Evolutionary conservation across 2,888 invertebrate genomes (phyloP).

Genomic region (Erebia aethiops): DNA sequence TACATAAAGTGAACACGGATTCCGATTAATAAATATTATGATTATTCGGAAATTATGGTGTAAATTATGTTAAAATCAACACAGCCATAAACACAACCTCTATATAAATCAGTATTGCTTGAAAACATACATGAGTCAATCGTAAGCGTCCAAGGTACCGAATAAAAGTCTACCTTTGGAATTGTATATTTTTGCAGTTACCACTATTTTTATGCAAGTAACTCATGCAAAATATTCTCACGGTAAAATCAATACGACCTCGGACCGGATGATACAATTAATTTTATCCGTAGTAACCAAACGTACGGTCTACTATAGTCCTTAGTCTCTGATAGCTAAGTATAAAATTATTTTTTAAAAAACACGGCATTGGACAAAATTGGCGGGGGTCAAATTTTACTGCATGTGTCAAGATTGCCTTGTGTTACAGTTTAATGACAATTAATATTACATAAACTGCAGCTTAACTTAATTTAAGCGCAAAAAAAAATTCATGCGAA

Average conservation of each 20-base stretch:
- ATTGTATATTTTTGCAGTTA: not conserved
- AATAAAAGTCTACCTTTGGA: not conserved
- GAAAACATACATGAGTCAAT: not conserved
- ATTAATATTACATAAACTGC: constrained; percentile 9
- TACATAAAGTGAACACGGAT: not conserved
- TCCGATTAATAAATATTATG: not conserved
- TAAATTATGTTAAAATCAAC: not conserved
- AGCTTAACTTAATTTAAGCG: constrained; percentile 1
- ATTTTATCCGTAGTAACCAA: too few relatives aligned
- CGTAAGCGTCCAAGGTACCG: constrained; percentile 2
- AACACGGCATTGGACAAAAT: constrained; percentile 7
- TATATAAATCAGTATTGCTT: constrained; percentile 1
- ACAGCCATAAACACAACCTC: not conserved
- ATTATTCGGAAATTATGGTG: constrained; percentile 3
- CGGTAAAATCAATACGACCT: not conserved
- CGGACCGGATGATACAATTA: too few relatives aligned
- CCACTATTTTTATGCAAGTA: not conserved
- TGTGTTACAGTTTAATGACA: constrained; percentile 15
- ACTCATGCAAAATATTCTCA: not conserved
- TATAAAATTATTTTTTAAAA: not conserved
- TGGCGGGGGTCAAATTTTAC: constrained; percentile 24
- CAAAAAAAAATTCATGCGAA: not conserved
- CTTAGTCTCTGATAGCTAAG: too few relatives aligned
- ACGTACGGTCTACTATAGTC: too few relatives aligned
- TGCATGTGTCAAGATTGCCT: constrained; percentile 24